A percentile compares a stretch with the other conserved stretches of the same genome.
phyloP scores from a whole-genome alignment of 1,140 invertebrate genomes.

The Macrotrachela quadricornifera region DNA sequence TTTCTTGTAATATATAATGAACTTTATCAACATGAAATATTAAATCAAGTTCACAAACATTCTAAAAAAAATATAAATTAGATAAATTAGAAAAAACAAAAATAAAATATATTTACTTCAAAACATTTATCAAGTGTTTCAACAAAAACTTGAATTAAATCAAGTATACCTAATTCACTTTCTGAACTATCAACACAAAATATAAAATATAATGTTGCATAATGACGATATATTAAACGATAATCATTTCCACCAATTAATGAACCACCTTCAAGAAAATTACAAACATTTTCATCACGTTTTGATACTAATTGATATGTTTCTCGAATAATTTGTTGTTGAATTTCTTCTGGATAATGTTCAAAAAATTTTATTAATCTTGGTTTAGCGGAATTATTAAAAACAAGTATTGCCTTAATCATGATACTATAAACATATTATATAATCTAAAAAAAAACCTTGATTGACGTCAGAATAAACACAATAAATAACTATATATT shows the following conservation, averaged over 20 bases:
- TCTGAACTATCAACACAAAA: slow-evolving; percentile 99
- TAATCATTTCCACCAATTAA: slow-evolving; percentile 91
- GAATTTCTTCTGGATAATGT: slow-evolving; percentile 90
- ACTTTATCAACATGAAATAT: slow-evolving; percentile 97
- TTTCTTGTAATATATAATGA: slow-evolving; percentile 92
- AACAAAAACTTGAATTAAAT: slow-evolving; percentile 61
- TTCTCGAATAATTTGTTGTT: slow-evolving; percentile 97
- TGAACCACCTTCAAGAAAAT: slow-evolving; percentile 10
- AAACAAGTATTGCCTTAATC: slow-evolving; percentile 98
- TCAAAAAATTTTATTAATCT: slow-evolving; percentile 91
- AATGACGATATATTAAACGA: slow-evolving; percentile 92
- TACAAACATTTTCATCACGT: slow-evolving; percentile 76
- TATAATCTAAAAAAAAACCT: too few relatives aligned
- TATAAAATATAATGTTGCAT: slow-evolving; percentile 96
- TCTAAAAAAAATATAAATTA: slow-evolving; percentile 25
- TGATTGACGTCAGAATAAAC: too few relatives aligned
- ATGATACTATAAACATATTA: slow-evolving; percentile 33
- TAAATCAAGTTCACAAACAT: slow-evolving; percentile 94
- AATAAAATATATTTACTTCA: slow-evolving; percentile 33
- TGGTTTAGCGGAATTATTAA: slow-evolving; percentile 98
- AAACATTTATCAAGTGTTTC: slow-evolving; percentile 98
- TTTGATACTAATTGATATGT: slow-evolving; percentile 97
- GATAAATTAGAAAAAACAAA: too few relatives aligned
- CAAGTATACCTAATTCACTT: slow-evolving; percentile 90
- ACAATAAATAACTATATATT: too few relatives aligned